Base-by-base conservation (phyloP, 2,888 invertebrate genomes). In the Pyrocoelia pectoralis region DNA sequence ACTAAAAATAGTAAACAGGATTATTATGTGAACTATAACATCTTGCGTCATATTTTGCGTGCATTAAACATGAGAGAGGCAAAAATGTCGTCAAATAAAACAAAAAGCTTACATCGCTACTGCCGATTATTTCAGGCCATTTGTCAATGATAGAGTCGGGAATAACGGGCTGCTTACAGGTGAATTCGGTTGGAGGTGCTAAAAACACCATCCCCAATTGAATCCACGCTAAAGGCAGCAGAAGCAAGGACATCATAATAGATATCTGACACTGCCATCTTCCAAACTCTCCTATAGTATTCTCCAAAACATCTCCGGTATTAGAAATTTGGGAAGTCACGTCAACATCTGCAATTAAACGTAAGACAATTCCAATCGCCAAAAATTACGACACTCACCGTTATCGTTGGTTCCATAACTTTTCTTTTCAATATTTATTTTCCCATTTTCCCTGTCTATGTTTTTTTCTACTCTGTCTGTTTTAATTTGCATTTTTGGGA, bases 201-300 rank as follows among this genome's bases (percentile, higher is more conserved):
- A 88, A 80, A 72, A 87, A 87, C 64, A 88, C 83, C 56, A 88
- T 87, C 61, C 85, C 86, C 57, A 88, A 76, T 74, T 88, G 87
- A 73, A 86, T 86, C 87, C 87, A 88, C 28, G 86, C 86, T 14
- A 84, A 82, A 0, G 88, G 86, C 38, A 88, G 76, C 73, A 87
- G 87, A 19, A 88, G 71, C 28, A 88, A 71, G 1, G 86, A 81
- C 85, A 88, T 85, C 19, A 85, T 73, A 33, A 84, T 46, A 60
- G 85, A 84, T 66, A 86, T 83, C 61, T 78, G 73, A 10, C 84
- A 76, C 72, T 88, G 88, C 87, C 87, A 88, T 76, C 72, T 81
- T 49, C 88, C 88, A 67, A 87, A 86, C 70, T 85, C 83, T 6
- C 87, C 87, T 15, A 87, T 81, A 18, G 84, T 76, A 15, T 66